Percentiles rank a stretch among this genome's conserved stretches.
Conservation (phyloP, 2,888 invertebrate genomes). For the Galeopsomyia nigrocyanea region DNA sequence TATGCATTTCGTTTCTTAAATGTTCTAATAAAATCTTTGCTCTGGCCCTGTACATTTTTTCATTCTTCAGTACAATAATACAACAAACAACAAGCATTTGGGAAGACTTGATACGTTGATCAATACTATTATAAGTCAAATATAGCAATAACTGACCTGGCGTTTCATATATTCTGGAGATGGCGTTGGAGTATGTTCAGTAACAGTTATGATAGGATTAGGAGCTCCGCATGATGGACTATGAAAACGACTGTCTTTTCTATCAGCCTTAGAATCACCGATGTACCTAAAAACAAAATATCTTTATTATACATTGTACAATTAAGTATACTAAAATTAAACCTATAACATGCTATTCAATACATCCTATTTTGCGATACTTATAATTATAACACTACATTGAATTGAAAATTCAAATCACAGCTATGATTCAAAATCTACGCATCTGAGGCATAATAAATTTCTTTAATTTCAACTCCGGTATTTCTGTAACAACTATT, state of each 20-base stretch:
- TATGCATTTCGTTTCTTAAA: too few species aligned
- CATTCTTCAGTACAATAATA: neutral
- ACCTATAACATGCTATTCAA: constrained; percentile 1
- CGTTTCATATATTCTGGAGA: constrained; percentile 88
- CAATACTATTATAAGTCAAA: neutral
- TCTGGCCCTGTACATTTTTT: neutral
- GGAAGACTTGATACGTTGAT: neutral
- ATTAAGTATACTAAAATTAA: too few species aligned
- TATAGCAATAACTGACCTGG: constrained; percentile 72
- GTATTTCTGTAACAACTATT: too few species aligned
- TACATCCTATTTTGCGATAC: constrained; percentile 4
- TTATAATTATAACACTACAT: neutral
- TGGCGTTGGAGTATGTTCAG: constrained; percentile 94
- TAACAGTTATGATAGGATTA: constrained; percentile 97
- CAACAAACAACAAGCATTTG: neutral
- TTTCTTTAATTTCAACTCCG: too few species aligned
- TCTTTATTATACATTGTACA: neutral
- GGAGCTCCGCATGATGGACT: constrained; percentile 77
- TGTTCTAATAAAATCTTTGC: too few species aligned
- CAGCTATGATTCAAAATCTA: too few species aligned
- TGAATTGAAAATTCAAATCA: too few species aligned
- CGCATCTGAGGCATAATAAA: too few species aligned
- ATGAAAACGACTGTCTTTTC: constrained; percentile 72
- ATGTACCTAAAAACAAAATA: constrained; percentile 73
- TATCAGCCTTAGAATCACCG: constrained; percentile 79